Evolutionary conservation across 1,140 invertebrate genomes (phyloP).

Genomic region (Danaus plexippus): DNA sequence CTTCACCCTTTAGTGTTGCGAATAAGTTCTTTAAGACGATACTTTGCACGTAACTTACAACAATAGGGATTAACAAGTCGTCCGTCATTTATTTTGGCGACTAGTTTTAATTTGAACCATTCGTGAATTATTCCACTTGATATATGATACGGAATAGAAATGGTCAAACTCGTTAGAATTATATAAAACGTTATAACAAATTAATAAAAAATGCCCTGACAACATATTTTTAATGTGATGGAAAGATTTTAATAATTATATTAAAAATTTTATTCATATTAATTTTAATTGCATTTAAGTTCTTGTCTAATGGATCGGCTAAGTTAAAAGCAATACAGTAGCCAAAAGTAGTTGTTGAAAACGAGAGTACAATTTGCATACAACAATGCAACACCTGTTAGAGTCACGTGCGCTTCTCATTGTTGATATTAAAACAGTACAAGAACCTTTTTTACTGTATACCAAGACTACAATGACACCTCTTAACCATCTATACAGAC

Average conservation of each 20-base stretch:
- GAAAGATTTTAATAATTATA: no score
- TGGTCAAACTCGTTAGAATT: slow-evolving; percentile 25
- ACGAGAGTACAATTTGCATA: slow-evolving; percentile 67
- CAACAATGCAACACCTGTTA: slow-evolving; percentile 65
- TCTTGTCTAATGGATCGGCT: not conserved
- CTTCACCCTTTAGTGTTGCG: slow-evolving; percentile 11
- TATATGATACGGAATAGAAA: slow-evolving; percentile 26
- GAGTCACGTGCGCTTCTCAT: not conserved
- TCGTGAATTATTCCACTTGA: slow-evolving; percentile 18
- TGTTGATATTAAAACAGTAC: slow-evolving; percentile 24
- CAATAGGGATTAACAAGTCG: slow-evolving; percentile 51
- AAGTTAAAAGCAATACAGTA: slow-evolving; percentile 33
- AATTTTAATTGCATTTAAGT: not conserved
- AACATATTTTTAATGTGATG: no score
- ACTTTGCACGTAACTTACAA: slow-evolving; percentile 15
- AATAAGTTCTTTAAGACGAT: slow-evolving; percentile 42
- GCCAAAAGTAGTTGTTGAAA: slow-evolving; percentile 24
- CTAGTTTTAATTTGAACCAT: slow-evolving; percentile 33
- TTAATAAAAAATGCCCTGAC: no score
- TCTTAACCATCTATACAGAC: no score
- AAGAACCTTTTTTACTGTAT: slow-evolving; percentile 60
- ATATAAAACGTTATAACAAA: not conserved
- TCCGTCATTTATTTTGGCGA: slow-evolving; percentile 24
- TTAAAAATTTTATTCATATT: no score
- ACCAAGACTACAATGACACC: slow-evolving; percentile 47